Conservation (phyloP, 2,888 invertebrate genomes). For the Ormyrus thymus region DNA sequence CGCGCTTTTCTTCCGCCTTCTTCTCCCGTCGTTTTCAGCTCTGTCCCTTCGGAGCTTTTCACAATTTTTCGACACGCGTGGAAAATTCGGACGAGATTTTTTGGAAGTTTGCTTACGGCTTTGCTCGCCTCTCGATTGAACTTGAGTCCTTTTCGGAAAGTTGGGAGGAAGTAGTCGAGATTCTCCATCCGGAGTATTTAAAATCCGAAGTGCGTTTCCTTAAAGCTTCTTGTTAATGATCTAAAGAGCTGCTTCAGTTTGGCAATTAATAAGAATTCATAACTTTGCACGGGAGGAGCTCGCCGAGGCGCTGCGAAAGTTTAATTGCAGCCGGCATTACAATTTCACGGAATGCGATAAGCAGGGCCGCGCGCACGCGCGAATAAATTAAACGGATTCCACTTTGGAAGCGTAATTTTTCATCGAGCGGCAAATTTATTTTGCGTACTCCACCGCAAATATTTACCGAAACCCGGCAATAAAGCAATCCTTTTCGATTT, state of each 20-base stretch:
- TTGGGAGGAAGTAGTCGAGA: neutral
- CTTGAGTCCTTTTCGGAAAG: neutral
- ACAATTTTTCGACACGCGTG: too few relatives aligned
- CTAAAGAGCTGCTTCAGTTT: conserved; percentile 6
- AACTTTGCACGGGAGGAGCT: neutral
- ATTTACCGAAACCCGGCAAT: too few relatives aligned
- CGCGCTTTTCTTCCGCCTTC: too few relatives aligned
- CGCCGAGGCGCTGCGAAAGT: neutral
- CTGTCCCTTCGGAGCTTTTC: conserved; percentile 30
- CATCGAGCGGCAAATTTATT: too few relatives aligned
- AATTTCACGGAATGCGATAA: neutral
- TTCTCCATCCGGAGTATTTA: too few relatives aligned
- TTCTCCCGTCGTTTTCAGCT: conserved; percentile 15
- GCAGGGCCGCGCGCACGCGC: neutral
- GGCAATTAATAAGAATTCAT: conserved; percentile 15
- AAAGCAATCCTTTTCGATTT: too few relatives aligned
- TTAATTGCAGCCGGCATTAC: conserved; percentile 20
- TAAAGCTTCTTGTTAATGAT: conserved; percentile 13
- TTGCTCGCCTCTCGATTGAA: neutral
- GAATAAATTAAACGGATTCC: neutral
- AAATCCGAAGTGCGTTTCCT: neutral
- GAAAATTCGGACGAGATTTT: neutral
- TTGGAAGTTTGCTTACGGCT: neutral
- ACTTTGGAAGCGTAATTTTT: too few relatives aligned
- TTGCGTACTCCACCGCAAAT: too few relatives aligned